Conservation (phyloP, 2,797 vertebrate species). For the Poeciliopsis presidionis region DNA sequence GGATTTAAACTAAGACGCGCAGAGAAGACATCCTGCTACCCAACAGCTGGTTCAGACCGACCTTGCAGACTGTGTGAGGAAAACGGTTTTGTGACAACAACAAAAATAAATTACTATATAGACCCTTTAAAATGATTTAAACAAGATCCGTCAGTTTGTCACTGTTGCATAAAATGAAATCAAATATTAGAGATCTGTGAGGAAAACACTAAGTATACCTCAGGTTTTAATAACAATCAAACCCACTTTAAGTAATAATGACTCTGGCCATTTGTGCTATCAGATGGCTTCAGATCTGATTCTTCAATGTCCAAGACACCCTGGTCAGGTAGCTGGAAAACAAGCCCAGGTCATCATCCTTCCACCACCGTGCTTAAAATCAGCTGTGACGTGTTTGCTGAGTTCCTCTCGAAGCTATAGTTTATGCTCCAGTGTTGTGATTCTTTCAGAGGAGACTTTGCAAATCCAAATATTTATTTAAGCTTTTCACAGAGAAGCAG, state of each 20-base stretch:
- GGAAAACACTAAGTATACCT: neutral
- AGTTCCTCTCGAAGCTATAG: neutral
- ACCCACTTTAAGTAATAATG: neutral
- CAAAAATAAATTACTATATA: neutral
- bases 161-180: neutral
- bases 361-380: neutral
- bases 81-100: neutral
- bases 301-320: neutral
- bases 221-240: neutral
- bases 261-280: neutral
- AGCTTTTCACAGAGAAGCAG: neutral
- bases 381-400: neutral
- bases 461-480: neutral
- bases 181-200: neutral
- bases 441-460: neutral
- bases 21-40: neutral
- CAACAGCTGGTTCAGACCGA: conserved; percentile 4
- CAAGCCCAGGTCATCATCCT: neutral
- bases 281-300: neutral
- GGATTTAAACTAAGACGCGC: conserved; percentile 11
- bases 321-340: neutral
- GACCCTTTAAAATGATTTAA: neutral
- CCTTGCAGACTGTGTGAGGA: neutral
- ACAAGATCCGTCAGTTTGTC: neutral
- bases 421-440: neutral